phyloP scores from a whole-genome alignment of 2,797 vertebrate species.

The Argya squamiceps region DNA sequence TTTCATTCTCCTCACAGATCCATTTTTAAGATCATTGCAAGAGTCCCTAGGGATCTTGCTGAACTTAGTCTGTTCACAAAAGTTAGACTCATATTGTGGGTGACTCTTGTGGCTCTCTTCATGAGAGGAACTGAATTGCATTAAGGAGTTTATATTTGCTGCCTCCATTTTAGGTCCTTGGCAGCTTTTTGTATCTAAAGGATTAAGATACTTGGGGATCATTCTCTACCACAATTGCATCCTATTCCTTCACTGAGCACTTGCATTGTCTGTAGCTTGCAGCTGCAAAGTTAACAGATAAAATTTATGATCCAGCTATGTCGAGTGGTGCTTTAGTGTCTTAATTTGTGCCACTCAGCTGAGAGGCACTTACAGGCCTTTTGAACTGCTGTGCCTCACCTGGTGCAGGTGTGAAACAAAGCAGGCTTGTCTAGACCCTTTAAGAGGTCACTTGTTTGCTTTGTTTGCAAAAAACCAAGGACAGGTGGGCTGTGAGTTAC shows the following conservation, averaged over 20 bases:
- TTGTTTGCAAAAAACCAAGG: background rate
- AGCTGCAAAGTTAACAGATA: background rate
- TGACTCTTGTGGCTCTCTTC: background rate
- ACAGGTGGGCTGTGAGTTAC: background rate
- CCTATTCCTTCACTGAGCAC: background rate
- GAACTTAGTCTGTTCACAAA: background rate
- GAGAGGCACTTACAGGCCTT: background rate
- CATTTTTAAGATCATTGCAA: background rate
- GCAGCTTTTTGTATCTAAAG: background rate
- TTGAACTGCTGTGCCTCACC: background rate
- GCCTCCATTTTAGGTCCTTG: background rate
- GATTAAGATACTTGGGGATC: background rate
- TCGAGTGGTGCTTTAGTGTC: background rate
- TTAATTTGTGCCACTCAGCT: background rate
- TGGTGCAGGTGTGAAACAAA: background rate
- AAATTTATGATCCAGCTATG: background rate
- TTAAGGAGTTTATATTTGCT: constrained; percentile 10
- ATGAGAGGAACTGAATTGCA: background rate
- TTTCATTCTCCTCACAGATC: background rate
- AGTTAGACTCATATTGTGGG: background rate
- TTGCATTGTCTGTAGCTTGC: constrained; percentile 14
- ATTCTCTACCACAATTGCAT: background rate
- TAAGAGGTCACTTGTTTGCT: background rate
- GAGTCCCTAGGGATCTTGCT: background rate
- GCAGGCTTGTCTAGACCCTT: background rate